Percentiles rank a stretch among this genome's conserved stretches.
Conservation (phyloP, 2,888 invertebrate species). For the Agrochola litura region DNA sequence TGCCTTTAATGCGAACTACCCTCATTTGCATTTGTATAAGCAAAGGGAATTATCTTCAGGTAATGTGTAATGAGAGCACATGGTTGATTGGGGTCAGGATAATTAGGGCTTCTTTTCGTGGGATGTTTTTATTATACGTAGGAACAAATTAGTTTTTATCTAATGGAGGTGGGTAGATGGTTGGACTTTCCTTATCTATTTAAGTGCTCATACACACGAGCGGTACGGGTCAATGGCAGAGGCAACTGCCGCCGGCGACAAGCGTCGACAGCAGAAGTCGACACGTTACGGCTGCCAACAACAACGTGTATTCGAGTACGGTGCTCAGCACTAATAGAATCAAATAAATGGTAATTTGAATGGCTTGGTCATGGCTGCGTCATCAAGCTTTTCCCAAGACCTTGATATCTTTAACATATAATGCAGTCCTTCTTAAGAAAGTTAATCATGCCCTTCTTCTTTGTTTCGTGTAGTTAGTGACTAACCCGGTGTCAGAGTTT, state of each 20-base stretch:
- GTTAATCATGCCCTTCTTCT: too few species aligned
- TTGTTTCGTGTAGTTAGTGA: too few species aligned
- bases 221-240: too few species aligned
- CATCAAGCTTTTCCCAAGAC: background rate
- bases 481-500: too few species aligned
- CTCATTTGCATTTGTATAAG: constrained; percentile 75
- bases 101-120: constrained; percentile 54
- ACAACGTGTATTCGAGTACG: too few species aligned
- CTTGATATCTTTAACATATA: background rate
- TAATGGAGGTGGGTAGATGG: background rate
- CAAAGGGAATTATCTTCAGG: constrained; percentile 72
- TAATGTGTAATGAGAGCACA: constrained; percentile 70
- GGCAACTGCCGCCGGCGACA: too few species aligned
- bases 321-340: background rate
- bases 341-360: background rate
- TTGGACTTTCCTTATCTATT: background rate
- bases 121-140: constrained; percentile 20
- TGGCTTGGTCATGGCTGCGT: background rate
- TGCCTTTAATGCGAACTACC: constrained; percentile 74
- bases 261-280: too few species aligned
- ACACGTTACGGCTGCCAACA: too few species aligned
- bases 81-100: constrained; percentile 62
- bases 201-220: too few species aligned
- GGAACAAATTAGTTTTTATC: constrained; percentile 39
- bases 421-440: background rate